Conservation (phyloP, 2,797 vertebrate species). For the Sternotherus odoratus region DNA sequence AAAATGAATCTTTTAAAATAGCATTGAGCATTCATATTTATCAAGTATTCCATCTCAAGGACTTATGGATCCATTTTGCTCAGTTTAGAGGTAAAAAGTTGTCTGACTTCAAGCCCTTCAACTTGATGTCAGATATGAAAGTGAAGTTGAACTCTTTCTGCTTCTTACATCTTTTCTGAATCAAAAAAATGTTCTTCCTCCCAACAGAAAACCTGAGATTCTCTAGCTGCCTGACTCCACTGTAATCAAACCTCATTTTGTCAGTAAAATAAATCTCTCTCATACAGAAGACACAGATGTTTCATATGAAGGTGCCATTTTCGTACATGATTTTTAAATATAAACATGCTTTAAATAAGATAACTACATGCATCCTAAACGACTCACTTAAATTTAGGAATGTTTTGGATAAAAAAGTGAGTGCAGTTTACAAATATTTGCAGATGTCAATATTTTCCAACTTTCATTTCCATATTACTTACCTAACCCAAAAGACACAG, state of each 20-base stretch:
- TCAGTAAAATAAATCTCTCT: not conserved
- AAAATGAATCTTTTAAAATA: not conserved
- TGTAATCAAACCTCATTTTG: not conserved
- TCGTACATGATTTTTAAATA: not conserved
- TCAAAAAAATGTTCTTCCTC: not conserved
- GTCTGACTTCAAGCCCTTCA: not conserved
- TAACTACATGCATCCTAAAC: not conserved
- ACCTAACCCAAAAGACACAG: not conserved
- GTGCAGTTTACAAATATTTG: not conserved
- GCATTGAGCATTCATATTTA: not conserved
- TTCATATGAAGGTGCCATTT: not conserved
- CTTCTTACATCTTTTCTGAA: not conserved
- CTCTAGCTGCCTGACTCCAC: not conserved
- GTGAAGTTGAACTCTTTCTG: not conserved
- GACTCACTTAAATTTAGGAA: fast-evolving
- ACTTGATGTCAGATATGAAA: not conserved
- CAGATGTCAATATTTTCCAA: fast-evolving
- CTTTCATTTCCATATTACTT: fast-evolving
- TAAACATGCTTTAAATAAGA: not conserved
- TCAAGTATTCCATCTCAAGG: not conserved
- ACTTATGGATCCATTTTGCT: not conserved
- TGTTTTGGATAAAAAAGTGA: not conserved
- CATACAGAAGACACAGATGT: not conserved
- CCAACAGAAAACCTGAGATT: not conserved
- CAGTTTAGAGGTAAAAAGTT: fast-evolving